These are phyloP conservation scores for Osmerus eperlanus DNA, from an alignment of 2,113 vertebrate species.

Conservation along the genomic window DNA sequence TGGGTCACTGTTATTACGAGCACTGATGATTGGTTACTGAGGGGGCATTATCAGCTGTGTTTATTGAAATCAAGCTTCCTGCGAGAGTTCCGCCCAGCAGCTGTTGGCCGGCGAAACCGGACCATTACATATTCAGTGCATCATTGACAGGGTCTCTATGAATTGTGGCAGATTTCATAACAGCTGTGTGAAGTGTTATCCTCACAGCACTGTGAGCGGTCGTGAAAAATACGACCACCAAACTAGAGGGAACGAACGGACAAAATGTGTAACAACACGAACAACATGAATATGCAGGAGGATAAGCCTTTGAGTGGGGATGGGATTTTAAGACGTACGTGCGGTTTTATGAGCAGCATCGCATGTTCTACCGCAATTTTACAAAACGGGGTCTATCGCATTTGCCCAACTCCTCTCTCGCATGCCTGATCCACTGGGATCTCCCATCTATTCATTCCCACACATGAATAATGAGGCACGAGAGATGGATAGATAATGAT, in stretches of 20 bases:
- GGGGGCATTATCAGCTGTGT: conserved; percentile 46
- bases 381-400: conserved; percentile 44
- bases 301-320: too few relatives aligned
- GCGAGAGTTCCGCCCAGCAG: conserved; percentile 44
- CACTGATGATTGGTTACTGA: conserved; percentile 33
- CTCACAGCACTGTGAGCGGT: conserved; percentile 23
- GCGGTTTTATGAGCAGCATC: conserved; percentile 2
- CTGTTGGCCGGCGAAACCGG: conserved; percentile 29
- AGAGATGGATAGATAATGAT: conserved; percentile 66
- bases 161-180: conserved; percentile 43
- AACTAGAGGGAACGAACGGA: too few relatives aligned
- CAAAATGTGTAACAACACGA: too few relatives aligned
- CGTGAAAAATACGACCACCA: conserved; percentile 7
- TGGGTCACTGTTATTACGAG: conserved; percentile 23
- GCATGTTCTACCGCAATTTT: neutral
- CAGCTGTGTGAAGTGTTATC: conserved; percentile 19
- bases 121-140: conserved; percentile 33
- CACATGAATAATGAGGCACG: conserved; percentile 62
- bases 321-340: too few relatives aligned
- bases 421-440: conserved; percentile 38
- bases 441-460: conserved; percentile 55
- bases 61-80: conserved; percentile 44
- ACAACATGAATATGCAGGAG: too few relatives aligned
- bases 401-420: conserved; percentile 33
- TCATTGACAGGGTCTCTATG: conserved; percentile 15